These are phyloP conservation scores for Chrysogorgia sp. DNA, from an alignment of 92 coral and sea anemone genomes.

Conservation along the genomic window DNA sequence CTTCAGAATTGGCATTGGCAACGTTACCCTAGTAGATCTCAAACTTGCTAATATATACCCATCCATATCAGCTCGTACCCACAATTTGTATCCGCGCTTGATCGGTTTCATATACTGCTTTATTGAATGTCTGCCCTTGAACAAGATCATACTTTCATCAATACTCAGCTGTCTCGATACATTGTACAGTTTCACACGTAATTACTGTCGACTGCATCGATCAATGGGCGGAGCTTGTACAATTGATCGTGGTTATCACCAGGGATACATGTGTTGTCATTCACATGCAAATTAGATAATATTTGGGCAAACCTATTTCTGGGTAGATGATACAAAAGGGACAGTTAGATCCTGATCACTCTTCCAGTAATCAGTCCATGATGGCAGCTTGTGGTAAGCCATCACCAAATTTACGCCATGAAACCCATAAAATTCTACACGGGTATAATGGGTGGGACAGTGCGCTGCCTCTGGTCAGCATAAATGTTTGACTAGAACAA, in stretches of 20 bases:
- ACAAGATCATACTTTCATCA: too few species aligned
- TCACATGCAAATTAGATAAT: background rate
- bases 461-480: conserved; percentile 1
- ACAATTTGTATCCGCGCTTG: conserved; percentile 62
- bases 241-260: conserved; percentile 4
- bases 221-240: conserved; percentile 36
- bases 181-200: conserved; percentile 54
- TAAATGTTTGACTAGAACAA: background rate
- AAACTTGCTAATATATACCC: conserved; percentile 61
- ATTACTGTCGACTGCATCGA: conserved; percentile 43
- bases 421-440: conserved; percentile 15
- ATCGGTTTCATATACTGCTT: conserved; percentile 64
- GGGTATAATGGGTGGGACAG: background rate
- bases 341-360: background rate
- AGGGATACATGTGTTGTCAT: conserved; percentile 8
- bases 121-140: too few species aligned
- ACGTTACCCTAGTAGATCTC: conserved; percentile 59
- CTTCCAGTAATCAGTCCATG: conserved; percentile 11
- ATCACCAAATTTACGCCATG: background rate
- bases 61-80: conserved; percentile 66
- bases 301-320: background rate
- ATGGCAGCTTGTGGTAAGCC: background rate
- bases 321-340: background rate
- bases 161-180: conserved; percentile 52
- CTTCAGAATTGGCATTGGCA: background rate